Evolutionary conservation across 2,888 invertebrate genomes (phyloP).

Genomic region (Metellina segmentata): DNA sequence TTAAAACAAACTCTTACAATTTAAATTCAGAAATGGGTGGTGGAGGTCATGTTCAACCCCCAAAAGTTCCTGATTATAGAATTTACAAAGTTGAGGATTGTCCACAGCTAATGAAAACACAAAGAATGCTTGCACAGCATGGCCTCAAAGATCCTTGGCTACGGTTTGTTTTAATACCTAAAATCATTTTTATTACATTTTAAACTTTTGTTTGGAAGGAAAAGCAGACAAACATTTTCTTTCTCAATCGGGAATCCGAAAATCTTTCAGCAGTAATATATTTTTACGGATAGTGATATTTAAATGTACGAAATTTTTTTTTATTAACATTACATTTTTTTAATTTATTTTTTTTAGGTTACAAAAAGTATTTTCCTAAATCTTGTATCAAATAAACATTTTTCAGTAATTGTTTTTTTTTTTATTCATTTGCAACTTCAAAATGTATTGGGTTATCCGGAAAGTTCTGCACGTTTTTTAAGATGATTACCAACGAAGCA

Average conservation of each 20-base stretch:
- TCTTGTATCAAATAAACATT: no score
- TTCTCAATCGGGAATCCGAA: no score
- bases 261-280: neutral
- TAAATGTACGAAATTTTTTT: neutral
- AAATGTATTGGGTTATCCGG: no score
- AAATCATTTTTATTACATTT: neutral
- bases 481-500: no score
- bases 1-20: neutral
- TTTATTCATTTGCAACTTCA: no score
- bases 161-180: conserved; percentile 82
- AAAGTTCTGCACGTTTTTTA: no score
- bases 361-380: no score
- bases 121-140: conserved; percentile 85
- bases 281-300: neutral
- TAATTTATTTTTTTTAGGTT: no score
- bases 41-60: conserved; percentile 20
- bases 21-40: conserved; percentile 31
- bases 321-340: no score
- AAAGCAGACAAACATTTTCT: neutral
- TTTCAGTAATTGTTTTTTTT: no score
- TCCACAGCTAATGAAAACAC: conserved; percentile 85
- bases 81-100: conserved; percentile 88
- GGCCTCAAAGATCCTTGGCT: conserved; percentile 93
- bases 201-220: neutral
- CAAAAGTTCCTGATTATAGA: conserved; percentile 86